Conservation (phyloP, 2,113 vertebrate species). For the Neopipo cinnamomea region DNA sequence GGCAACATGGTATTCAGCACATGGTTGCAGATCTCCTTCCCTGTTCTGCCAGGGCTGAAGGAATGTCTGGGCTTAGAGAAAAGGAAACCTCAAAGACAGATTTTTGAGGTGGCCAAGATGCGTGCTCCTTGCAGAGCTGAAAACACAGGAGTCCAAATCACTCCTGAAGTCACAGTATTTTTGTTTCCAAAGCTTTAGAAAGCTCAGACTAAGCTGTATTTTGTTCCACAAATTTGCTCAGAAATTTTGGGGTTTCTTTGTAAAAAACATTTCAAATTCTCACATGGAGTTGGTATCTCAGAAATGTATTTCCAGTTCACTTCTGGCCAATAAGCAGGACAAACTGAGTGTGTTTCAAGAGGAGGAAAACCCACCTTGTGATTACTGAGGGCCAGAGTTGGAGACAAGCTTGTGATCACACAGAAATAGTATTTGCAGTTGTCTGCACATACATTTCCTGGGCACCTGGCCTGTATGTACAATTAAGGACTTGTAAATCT, state of each 20-base stretch:
- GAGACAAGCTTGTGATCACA: neutral
- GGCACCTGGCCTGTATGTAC: neutral
- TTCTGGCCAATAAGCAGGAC: neutral
- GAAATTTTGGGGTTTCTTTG: neutral
- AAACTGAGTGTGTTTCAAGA: neutral
- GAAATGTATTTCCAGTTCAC: neutral
- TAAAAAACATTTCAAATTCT: neutral
- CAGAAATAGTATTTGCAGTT: neutral
- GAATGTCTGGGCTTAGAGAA: neutral
- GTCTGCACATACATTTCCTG: neutral
- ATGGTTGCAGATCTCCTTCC: neutral
- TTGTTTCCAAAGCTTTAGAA: neutral
- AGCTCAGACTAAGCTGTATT: neutral
- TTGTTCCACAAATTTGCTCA: neutral
- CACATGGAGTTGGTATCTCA: neutral
- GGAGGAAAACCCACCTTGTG: neutral
- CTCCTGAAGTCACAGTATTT: neutral
- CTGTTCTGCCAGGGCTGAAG: neutral
- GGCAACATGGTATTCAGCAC: neutral
- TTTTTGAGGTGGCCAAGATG: neutral
- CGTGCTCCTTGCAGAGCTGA: neutral
- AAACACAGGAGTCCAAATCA: neutral
- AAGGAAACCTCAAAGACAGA: neutral
- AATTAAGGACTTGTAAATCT: constrained; percentile 45
- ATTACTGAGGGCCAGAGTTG: neutral